Evolutionary conservation across 2,797 vertebrate genomes (phyloP).

Genomic region (Alfaro cultratus): DNA sequence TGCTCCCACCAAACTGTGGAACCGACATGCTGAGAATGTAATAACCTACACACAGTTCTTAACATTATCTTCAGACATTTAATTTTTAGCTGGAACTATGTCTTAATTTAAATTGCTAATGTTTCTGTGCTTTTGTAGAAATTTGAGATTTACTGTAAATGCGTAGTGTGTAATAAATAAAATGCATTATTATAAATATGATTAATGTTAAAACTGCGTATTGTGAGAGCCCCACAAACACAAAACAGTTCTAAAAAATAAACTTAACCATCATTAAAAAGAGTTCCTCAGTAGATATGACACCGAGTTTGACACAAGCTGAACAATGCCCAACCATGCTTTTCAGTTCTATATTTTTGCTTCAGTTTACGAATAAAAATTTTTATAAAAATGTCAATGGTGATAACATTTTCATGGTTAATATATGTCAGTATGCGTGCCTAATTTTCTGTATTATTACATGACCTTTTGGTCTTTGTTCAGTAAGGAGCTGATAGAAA

Average conservation of each 20-base stretch:
- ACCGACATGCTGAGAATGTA: background rate
- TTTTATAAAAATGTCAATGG: background rate
- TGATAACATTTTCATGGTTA: background rate
- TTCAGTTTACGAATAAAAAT: background rate
- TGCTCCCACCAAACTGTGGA: background rate
- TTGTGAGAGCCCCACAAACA: background rate
- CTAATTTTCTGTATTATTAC: background rate
- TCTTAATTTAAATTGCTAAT: background rate
- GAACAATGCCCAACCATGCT: background rate
- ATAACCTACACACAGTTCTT: background rate
- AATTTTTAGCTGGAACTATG: background rate
- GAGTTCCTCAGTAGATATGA: too few species aligned
- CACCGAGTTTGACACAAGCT: background rate
- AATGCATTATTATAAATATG: background rate
- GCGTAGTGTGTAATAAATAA: background rate
- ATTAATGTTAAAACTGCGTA: background rate
- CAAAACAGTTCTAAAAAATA: background rate
- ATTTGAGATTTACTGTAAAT: background rate
- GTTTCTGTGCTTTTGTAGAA: background rate
- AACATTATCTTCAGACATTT: background rate
- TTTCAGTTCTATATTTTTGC: background rate
- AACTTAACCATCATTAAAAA: too few species aligned
- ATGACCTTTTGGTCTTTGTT: slow-evolving; percentile 2
- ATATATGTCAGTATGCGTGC: background rate
- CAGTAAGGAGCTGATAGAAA: slow-evolving; percentile 31